A percentile compares a stretch with the other conserved stretches of the same genome.
phyloP scores from a whole-genome alignment of 1,140 invertebrate genomes.

The Lutraria rhynchaena region DNA sequence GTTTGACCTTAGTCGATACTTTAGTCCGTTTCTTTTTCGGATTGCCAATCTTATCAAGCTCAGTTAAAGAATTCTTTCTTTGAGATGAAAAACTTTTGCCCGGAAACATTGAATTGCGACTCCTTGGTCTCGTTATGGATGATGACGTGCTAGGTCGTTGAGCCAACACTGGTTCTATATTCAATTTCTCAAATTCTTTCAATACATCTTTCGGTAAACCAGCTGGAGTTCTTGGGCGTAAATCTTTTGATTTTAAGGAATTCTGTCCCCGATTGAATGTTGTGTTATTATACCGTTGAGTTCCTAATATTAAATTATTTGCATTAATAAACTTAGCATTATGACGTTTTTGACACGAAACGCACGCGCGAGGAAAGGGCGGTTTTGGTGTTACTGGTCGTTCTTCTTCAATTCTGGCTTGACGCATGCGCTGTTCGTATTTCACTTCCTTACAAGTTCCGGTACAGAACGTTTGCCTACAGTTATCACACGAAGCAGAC shows the following conservation, averaged over 20 bases:
- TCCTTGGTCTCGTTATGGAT: slow-evolving; percentile 61
- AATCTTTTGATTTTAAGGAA: slow-evolving; percentile 66
- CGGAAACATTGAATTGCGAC: slow-evolving; percentile 69
- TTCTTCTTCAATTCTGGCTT: slow-evolving; percentile 61
- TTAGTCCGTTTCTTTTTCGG: slow-evolving; percentile 30
- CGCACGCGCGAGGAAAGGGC: slow-evolving; percentile 67
- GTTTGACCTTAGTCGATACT: slow-evolving; percentile 20
- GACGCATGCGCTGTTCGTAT: slow-evolving; percentile 76
- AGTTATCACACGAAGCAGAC: slow-evolving; percentile 67
- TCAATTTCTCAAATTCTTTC: slow-evolving; percentile 73
- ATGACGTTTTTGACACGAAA: slow-evolving; percentile 70
- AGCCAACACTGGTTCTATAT: slow-evolving; percentile 64
- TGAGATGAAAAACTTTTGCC: slow-evolving; percentile 76
- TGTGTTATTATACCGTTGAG: slow-evolving; percentile 72
- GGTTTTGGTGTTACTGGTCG: slow-evolving; percentile 45
- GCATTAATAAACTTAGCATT: slow-evolving; percentile 76
- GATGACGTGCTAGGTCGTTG: slow-evolving; percentile 59
- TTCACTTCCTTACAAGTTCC: slow-evolving; percentile 70
- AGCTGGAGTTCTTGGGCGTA: slow-evolving; percentile 63
- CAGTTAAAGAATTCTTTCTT: slow-evolving; percentile 72
- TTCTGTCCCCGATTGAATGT: slow-evolving; percentile 70
- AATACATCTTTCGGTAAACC: slow-evolving; percentile 50
- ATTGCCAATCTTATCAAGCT: slow-evolving; percentile 57
- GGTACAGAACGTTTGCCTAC: slow-evolving; percentile 71
- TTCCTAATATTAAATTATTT: slow-evolving; percentile 72